Base-by-base conservation (phyloP, 2,888 invertebrate species). In the Plemyria rubiginata region DNA sequence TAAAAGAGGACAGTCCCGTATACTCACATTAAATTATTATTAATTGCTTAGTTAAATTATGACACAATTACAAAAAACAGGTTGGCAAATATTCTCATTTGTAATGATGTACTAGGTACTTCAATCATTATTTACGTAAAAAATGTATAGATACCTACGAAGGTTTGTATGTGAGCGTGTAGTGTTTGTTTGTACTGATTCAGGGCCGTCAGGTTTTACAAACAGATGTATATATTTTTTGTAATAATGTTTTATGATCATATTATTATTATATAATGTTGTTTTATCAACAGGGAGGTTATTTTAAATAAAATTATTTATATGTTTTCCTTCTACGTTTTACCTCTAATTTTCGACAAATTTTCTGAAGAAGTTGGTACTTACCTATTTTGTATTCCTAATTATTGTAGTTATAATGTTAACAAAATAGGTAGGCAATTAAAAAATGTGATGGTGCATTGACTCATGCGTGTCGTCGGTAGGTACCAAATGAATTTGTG, bases 101-200 rank as follows among this genome's bases (percentile, higher is more conserved):
- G 38, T 67, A 67, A 60, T 53, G 68, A 46, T 77, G 65, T 79
- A 76, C 82, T 82, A n/a, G n/a, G n/a, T n/a, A 73, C 74, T 78
- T 76, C 81, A 84, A 84, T 85, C 85, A 84, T 86, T 84, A 85
- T 87, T 85, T 86, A 84, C 83, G 84, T 85, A 84, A 85, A 85
- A 85, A 85, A 87, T 82, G 75, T 80, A 78, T 80, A 79, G 77
- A 79, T 76, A n/a, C n/a, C n/a, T n/a, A 75, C 73, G 67, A 62
- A 32, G 36, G 32, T 76, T 64, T 62, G 64, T 38, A 62, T 68
- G 83, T 74, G 78, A 72, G 75, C 60, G 78, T 73, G 67, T 28
- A 49, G 41, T 67, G 71, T 57, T 68, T 67, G 71, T 57, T 68
- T 70, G 79, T 76, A 75, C 74, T 73, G 56, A 74, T 71, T 66